Conservation (phyloP, 2,113 vertebrate species). For the Otus sunia region DNA sequence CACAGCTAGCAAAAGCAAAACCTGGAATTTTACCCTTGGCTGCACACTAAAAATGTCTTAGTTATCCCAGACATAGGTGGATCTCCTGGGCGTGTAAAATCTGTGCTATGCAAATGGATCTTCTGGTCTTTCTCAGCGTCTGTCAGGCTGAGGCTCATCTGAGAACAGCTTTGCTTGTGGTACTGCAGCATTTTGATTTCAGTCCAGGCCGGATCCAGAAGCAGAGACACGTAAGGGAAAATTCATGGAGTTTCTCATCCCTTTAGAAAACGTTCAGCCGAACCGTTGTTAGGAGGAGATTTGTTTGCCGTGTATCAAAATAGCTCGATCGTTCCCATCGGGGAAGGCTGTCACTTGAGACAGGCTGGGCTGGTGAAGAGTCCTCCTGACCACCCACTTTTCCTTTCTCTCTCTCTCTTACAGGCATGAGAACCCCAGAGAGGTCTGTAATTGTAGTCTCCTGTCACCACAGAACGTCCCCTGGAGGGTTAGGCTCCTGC, state of each 20-base stretch:
- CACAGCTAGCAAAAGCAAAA: not conserved
- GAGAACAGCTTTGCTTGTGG: not conserved
- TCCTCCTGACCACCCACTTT: not conserved
- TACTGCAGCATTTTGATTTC: not conserved
- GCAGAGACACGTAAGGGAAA: not conserved
- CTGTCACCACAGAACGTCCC: not conserved
- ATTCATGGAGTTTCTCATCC: not conserved
- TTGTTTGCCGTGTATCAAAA: not conserved
- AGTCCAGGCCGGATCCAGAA: not conserved
- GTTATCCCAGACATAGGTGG: not conserved
- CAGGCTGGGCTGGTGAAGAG: not conserved
- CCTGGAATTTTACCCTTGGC: not conserved
- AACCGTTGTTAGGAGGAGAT: not conserved
- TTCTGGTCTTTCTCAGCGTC: not conserved
- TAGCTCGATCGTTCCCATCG: accelerated
- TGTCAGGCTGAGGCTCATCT: not conserved
- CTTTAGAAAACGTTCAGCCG: not conserved
- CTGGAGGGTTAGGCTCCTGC: not conserved
- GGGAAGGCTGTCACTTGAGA: not conserved
- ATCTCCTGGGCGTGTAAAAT: not conserved
- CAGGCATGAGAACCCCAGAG: not conserved
- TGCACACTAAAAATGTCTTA: not conserved
- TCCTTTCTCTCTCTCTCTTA: not conserved
- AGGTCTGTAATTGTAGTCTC: not conserved
- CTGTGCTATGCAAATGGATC: not conserved